Percentiles rank a stretch among this genome's conserved stretches.
Conservation (phyloP, 2,888 invertebrate species). For the Melanotus villosus region DNA sequence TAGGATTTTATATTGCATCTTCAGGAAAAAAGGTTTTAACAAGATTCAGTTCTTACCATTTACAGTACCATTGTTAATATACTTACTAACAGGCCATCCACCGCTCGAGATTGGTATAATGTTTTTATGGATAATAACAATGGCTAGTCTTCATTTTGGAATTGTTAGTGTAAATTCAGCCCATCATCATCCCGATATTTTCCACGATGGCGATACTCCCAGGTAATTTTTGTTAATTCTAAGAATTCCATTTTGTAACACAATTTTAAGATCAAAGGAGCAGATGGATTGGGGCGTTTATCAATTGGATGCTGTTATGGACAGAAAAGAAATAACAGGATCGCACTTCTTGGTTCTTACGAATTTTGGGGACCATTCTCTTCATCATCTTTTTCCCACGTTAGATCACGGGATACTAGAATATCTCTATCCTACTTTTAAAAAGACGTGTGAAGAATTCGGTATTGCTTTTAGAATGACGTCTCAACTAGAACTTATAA, state of each 20-base stretch:
- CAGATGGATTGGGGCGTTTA: slow-evolving; percentile 82
- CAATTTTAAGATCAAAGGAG: slow-evolving; percentile 49
- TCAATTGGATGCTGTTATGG: slow-evolving; percentile 82
- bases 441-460: slow-evolving; percentile 78
- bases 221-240: slow-evolving; percentile 66
- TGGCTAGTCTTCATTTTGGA: slow-evolving; percentile 74
- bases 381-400: slow-evolving; percentile 88
- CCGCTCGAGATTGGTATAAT: slow-evolving; percentile 63
- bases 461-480: slow-evolving; percentile 69
- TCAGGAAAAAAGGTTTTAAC: neutral
- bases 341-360: slow-evolving; percentile 79
- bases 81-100: slow-evolving; percentile 58
- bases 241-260: too few relatives aligned
- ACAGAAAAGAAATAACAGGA: slow-evolving; percentile 78
- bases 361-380: slow-evolving; percentile 82
- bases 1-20: neutral
- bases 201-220: slow-evolving; percentile 82
- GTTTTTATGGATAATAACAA: slow-evolving; percentile 73
- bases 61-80: slow-evolving; percentile 50
- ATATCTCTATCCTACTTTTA: slow-evolving; percentile 75
- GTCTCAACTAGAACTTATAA: slow-evolving; percentile 74
- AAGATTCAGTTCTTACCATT: slow-evolving; percentile 46
- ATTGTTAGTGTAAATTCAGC: slow-evolving; percentile 79
- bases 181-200: slow-evolving; percentile 84
- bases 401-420: slow-evolving; percentile 82